Percentiles rank a stretch among this genome's conserved stretches.
Evolutionary conservation across 2,113 vertebrate genomes (phyloP).

Genomic region (Bambusicola thoracicus): DNA sequence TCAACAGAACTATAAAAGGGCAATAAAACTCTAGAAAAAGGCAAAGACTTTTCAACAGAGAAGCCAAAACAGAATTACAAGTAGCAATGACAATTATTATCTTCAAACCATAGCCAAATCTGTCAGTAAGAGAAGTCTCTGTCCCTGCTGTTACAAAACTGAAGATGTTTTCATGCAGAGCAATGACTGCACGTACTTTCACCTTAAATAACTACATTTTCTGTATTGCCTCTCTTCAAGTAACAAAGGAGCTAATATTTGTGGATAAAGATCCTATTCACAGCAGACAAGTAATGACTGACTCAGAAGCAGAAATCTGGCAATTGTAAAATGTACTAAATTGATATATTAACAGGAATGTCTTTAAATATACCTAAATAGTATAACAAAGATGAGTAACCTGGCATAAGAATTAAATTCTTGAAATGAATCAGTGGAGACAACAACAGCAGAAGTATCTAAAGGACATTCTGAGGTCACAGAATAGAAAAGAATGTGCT

Average conservation of each 20-base stretch:
- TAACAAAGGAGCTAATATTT: not conserved
- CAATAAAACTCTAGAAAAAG: not conserved
- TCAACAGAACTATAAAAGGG: not conserved
- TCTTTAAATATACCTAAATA: not conserved
- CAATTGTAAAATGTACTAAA: not conserved
- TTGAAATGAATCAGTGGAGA: not conserved
- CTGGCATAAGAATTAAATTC: not conserved
- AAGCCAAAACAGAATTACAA: not conserved
- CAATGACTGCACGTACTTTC: not conserved
- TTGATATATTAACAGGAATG: not conserved
- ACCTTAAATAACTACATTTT: not conserved
- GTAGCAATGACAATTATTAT: not conserved
- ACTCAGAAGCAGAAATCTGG: not conserved
- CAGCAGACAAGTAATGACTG: not conserved
- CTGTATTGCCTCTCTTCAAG: not conserved
- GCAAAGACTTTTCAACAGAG: not conserved
- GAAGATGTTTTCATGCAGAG: not conserved
- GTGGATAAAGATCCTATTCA: not conserved
- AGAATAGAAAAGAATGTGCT: not conserved
- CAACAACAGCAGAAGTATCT: not conserved
- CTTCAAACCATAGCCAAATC: not conserved
- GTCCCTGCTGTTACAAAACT: not conserved
- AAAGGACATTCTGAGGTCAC: not conserved
- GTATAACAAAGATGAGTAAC: not conserved
- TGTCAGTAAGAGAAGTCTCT: not conserved